phyloP scores from a whole-genome alignment of 2,888 invertebrate species.

The Bugulina stolonifera region DNA sequence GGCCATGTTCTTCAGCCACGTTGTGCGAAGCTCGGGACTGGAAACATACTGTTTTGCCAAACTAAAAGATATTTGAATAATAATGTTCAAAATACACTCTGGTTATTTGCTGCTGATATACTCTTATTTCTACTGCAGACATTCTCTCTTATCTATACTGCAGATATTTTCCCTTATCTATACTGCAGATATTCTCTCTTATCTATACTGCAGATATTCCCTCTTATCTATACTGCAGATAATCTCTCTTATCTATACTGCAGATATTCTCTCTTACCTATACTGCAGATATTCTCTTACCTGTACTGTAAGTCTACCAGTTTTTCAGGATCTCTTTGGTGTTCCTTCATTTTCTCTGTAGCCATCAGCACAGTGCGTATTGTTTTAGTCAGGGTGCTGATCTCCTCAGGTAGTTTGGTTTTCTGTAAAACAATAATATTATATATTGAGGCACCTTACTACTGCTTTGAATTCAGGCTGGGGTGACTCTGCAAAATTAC shows the following conservation, averaged over 20 bases:
- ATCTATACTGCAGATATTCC: not conserved
- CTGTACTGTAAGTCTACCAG: constrained; percentile 84
- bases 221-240: constrained; percentile 71
- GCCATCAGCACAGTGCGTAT: constrained; percentile 91
- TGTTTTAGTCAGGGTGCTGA: constrained; percentile 84
- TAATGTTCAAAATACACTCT: no score
- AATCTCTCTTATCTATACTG: no score
- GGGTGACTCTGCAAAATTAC: no score
- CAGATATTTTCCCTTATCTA: not conserved
- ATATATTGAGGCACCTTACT: no score
- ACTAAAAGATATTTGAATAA: no score
- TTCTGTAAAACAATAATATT: constrained; percentile 55
- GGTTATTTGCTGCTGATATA: not conserved
- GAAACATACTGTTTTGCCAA: constrained; percentile 75
- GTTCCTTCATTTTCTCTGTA: constrained; percentile 82
- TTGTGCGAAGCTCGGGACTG: constrained; percentile 85
- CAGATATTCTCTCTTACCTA: not conserved
- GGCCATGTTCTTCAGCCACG: constrained; percentile 92
- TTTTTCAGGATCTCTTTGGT: constrained; percentile 86
- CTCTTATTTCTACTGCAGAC: not conserved
- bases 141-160: not conserved
- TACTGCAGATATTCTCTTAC: not conserved
- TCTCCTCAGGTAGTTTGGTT: constrained; percentile 71
- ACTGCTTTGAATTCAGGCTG: no score
- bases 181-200: not conserved